Evolutionary conservation across 2,888 invertebrate species (phyloP).

Genomic region (Unio pictorum): DNA sequence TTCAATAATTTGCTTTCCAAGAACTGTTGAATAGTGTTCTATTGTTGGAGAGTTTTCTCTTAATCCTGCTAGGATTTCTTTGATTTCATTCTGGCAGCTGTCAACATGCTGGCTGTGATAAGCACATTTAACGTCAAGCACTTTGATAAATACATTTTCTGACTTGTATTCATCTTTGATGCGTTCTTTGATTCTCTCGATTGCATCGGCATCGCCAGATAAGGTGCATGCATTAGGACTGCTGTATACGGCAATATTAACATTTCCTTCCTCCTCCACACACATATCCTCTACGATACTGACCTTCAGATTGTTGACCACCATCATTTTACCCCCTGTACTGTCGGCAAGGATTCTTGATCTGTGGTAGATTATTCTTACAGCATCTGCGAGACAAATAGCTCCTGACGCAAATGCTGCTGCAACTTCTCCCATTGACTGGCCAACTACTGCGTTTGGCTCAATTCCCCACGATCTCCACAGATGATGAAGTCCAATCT

Average conservation of each 20-base stretch:
- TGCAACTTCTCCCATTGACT: constrained; percentile 52
- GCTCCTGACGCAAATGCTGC: constrained; percentile 41
- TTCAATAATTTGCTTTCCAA: constrained; percentile 21
- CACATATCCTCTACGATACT: constrained; percentile 16
- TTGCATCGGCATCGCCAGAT: constrained; percentile 33
- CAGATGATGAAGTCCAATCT: constrained; percentile 29
- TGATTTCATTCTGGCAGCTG: constrained; percentile 25
- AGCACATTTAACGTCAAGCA: constrained; percentile 46
- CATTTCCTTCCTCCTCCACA: constrained; percentile 5
- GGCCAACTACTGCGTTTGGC: constrained; percentile 41
- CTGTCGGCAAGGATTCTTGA: constrained; percentile 20
- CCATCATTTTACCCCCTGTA: constrained; percentile 42
- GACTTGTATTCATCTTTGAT: constrained; percentile 14
- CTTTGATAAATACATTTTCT: constrained; percentile 15
- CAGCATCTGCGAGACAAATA: constrained; percentile 36
- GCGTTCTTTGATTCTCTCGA: constrained; percentile 25
- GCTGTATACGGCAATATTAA: constrained; percentile 37
- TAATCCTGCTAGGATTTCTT: constrained; percentile 20
- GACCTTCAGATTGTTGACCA: constrained; percentile 24
- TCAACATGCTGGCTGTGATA: constrained; percentile 52
- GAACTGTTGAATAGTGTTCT: constrained; percentile 49
- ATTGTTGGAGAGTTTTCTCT: constrained; percentile 14
- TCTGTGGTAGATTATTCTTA: constrained; percentile 40
- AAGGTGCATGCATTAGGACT: constrained; percentile 38
- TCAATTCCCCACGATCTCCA: constrained; percentile 34